Conservation (phyloP, 2,113 vertebrate genomes). For the Pterocles gutturalis region DNA sequence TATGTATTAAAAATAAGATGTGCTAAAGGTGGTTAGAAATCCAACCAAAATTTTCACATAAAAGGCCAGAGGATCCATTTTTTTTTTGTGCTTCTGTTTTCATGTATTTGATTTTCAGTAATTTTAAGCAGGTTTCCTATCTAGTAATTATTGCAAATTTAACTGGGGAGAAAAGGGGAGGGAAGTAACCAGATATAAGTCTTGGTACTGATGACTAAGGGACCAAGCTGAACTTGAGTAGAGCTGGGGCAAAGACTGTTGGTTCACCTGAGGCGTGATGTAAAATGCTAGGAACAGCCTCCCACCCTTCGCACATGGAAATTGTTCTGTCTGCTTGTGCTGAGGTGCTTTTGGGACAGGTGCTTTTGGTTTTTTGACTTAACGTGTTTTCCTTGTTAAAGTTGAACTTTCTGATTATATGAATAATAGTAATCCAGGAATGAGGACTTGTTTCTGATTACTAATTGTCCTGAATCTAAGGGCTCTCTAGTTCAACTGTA, state of each 20-base stretch:
- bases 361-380: background rate
- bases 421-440: background rate
- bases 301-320: background rate
- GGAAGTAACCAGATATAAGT: background rate
- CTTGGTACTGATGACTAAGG: background rate
- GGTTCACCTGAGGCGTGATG: background rate
- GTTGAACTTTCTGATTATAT: background rate
- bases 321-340: background rate
- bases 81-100: background rate
- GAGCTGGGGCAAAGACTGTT: background rate
- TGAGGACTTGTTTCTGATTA: background rate
- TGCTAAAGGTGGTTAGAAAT: background rate
- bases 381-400: background rate
- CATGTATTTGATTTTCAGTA: background rate
- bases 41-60: background rate
- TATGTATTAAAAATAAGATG: background rate
- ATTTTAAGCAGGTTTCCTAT: background rate
- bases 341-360: background rate
- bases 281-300: background rate
- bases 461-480: background rate
- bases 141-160: background rate
- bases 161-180: background rate
- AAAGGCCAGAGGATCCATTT: background rate
- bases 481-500: background rate
- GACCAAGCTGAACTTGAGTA: background rate